Base-by-base conservation (phyloP, 2,888 invertebrate genomes). In the Agelastica alni region DNA sequence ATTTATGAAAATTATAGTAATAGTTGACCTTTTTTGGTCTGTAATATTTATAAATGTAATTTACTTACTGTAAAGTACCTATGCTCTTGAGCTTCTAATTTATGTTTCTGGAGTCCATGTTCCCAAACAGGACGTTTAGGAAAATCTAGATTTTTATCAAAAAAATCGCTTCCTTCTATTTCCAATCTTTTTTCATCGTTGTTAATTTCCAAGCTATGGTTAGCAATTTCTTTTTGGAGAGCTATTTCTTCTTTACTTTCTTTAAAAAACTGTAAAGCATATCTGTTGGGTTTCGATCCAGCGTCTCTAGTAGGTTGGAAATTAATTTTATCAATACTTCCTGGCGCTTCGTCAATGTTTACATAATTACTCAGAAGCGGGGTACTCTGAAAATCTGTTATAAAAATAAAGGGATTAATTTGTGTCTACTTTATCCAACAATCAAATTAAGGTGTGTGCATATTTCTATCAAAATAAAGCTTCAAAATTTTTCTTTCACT, bases 61-160 rank as follows among this genome's bases (percentile, higher is more conserved):
- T n/a, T n/a, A 70, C 75, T 72, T 74, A 88, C 89, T 67, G 82
- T 82, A 71, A 95, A 95, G 78, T 94, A 94, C 69, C 81, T 83
- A 68, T 92, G 87, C 70, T 96, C 96, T 69, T 83, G 86, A 1
- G 83, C 82, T 59, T 95, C 90, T 5, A 96, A 74, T 51, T 86
- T 80, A 4, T 86, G 85, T 32, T 85, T 85, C 0, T 83, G 80
- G 83, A 90, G 86, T n/a, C 77, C 80, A 68, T 86, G 88, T 68
- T 86, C 83, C 96, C 96, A 97, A 0, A 84, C 77, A 0, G 96
- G 96, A 53, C 96, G 78, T 64, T 87, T 87, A 0, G 96, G 96
- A 75, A 93, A 91, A 59, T 88, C 84, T 32, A 91, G 75, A 3
- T 83, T 85, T 0, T 79, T 68, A 0, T 85, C 84, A 71, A 89